Evolutionary conservation across 2,797 vertebrate genomes (phyloP), one percentile per base, ranked within the genome.

Genomic region (Nyctalus aviator): DNA sequence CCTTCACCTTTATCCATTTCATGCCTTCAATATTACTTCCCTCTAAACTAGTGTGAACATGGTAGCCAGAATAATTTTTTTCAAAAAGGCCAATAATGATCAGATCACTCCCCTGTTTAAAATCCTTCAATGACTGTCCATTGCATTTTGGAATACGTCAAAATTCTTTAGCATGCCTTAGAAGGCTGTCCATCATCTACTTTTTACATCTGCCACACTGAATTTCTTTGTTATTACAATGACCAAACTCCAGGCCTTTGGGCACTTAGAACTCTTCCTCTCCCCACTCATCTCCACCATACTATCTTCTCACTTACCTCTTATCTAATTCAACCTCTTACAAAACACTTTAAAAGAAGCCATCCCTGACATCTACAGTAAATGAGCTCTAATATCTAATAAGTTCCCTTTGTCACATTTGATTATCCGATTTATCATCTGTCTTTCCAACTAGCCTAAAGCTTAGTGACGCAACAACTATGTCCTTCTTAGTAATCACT

Each of bases 251-350:
- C 9, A 84, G 53, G 55, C 6, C 81, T 62, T 15, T 53, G 11
- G 37, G 35, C 46, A 44, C 50, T 72, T 64, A 72, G 14, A 79
- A 25, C 2, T 93, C 53, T 68, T 68, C 30, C 14, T 89, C 41
- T 32, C 37, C 15, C 20, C 20, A 72, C 25, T 79, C 32, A 71
- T n/a, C 4, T 1, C 50, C 50, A 53, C 23, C 41, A 41, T 68
- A 66, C 20, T 30, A 84, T 48, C 11, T 50, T 57, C 59, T 79
- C 48, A 76, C 23, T 46, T 84, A 75, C 6, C 23, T 71, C 57
- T 79, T 41, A 88, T 17, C 50, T 85, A 82, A 82, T 53, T 89
- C 68, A 89, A 62, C 6, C 84, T 84, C 44, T 64, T 88, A 53
- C 62, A 69, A 81, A 76, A 30, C 41, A 94, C 8, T 21, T 77